A percentile compares a stretch with the other conserved stretches of the same genome.
Conservation (phyloP, 2,888 invertebrate genomes). For the Melinopterus prodromus region DNA sequence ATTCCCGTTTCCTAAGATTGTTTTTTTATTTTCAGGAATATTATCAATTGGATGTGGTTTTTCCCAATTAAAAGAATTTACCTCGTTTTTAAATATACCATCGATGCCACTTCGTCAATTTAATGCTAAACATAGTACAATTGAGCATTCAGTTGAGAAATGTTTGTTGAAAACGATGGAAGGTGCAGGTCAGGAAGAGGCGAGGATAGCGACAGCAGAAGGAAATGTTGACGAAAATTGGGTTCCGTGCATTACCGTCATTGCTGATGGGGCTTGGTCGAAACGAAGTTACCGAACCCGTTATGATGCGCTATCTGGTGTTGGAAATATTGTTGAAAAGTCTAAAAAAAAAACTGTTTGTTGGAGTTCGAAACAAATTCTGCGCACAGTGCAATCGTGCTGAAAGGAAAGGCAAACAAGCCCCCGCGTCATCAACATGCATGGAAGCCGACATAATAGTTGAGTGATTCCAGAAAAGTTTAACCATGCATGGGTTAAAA, state of each 20-base stretch:
- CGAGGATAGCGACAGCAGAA: not conserved
- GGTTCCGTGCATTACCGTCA: conserved; percentile 27
- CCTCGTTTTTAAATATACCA: conserved; percentile 7
- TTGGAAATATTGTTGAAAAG: not conserved
- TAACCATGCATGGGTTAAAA: conserved; percentile 47
- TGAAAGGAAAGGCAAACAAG: conserved; percentile 37
- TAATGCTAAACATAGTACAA: not conserved
- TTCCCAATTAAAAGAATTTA: conserved; percentile 6
- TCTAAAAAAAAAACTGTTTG: too few species aligned
- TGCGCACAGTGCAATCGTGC: conserved; percentile 48
- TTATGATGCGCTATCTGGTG: conserved; percentile 31
- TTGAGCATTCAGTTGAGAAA: conserved; percentile 15
- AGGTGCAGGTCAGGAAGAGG: conserved; percentile 26
- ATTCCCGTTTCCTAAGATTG: too few species aligned
- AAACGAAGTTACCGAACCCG: conserved; percentile 32
- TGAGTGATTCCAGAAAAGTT: conserved; percentile 49
- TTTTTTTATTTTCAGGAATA: conserved; percentile 17
- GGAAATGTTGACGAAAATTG: conserved; percentile 25
- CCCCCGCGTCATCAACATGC: conserved; percentile 46
- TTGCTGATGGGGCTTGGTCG: conserved; percentile 35
- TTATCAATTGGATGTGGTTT: conserved; percentile 23
- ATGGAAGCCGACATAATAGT: conserved; percentile 54
- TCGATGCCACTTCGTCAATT: not conserved
- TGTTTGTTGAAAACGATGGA: conserved; percentile 21
- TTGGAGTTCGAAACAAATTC: conserved; percentile 51